Evolutionary conservation across 2,113 vertebrate species (phyloP), one percentile per base, ranked within the genome.

Genomic region (Charadrius vociferus): DNA sequence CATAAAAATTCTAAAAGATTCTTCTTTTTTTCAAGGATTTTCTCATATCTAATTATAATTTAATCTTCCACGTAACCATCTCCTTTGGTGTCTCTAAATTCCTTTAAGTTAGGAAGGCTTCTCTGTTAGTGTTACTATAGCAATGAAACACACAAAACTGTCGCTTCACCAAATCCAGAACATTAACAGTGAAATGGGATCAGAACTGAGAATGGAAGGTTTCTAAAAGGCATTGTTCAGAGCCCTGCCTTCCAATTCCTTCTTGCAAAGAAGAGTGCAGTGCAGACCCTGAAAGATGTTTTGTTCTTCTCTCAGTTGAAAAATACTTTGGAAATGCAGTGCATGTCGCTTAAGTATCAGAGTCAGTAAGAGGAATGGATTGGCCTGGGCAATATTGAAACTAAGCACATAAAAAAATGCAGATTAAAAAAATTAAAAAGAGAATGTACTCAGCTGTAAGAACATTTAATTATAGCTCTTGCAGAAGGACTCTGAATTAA

Each of bases 391-490:
- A 83, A 43, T 49, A 81, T 2, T 83, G 72, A 78, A 93, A 77
- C 7, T n/a, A 37, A 80, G 45, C 9, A n/a, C 24, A 49, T 32
- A 23, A 36, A 89, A 84, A 78, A 81, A 52, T 7, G 21, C 2
- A 26, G 59, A 79, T 61, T 79, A 56, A 93, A 85, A 91, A 86
- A 86, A 39, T 14, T 4, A 29, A 59, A 80, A 95, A 53, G 45
- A 62, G 37, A 86, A 97, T 19, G 45, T 93, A 53, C 88, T 90
- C 72, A 88, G 45, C 67, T 75, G 27, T 78, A 88, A 95, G 63
- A 88, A 96, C 58, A 88, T 86, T 95, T 97, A 97, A 97, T 97
- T 97, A 91, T 21, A 97, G 47, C 26, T 83, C 70, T 68, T 89
- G 18, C 37, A 81, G 24, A 70, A 97, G 70, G 82, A 81, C 82